A percentile compares a stretch with the other conserved stretches of the same genome.
phyloP scores from a whole-genome alignment of 2,797 vertebrate species.

The Crossoptilon crossoptilon region DNA sequence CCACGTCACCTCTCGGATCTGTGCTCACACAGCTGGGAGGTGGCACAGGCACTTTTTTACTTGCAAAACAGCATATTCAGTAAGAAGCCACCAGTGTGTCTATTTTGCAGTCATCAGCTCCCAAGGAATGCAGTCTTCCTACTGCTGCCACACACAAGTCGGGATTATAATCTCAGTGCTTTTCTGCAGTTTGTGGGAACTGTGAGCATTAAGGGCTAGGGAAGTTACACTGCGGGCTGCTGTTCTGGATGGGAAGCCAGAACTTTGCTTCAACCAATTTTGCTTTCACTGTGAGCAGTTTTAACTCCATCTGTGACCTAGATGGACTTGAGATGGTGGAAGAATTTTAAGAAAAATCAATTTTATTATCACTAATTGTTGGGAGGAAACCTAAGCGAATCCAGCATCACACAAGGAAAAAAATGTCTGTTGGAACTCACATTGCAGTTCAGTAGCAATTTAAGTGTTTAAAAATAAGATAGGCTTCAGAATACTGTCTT shows the following conservation, averaged over 20 bases:
- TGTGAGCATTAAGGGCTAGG: background rate
- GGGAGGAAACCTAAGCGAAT: background rate
- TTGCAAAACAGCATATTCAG: background rate
- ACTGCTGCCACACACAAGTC: slow-evolving; percentile 15
- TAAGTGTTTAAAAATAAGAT: background rate
- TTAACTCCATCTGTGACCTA: background rate
- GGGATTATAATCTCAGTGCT: slow-evolving; percentile 64
- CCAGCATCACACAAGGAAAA: background rate
- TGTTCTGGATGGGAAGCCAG: background rate
- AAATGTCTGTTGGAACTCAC: background rate
- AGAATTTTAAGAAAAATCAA: background rate
- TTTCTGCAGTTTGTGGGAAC: background rate
- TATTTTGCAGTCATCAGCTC: background rate
- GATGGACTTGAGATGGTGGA: background rate
- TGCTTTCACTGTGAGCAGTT: slow-evolving; percentile 1
- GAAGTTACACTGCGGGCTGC: background rate
- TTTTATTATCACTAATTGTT: background rate
- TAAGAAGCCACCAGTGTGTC: background rate
- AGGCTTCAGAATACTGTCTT: background rate
- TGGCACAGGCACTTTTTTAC: background rate
- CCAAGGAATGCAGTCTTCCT: background rate
- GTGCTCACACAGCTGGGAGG: background rate
- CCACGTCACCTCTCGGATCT: background rate
- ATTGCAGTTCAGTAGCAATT: background rate
- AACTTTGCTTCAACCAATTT: background rate